A percentile compares a stretch with the other conserved stretches of the same genome.
These are phyloP conservation scores for Chrysolina americana DNA, from an alignment of 2,888 invertebrate genomes.

Conservation along the genomic window DNA sequence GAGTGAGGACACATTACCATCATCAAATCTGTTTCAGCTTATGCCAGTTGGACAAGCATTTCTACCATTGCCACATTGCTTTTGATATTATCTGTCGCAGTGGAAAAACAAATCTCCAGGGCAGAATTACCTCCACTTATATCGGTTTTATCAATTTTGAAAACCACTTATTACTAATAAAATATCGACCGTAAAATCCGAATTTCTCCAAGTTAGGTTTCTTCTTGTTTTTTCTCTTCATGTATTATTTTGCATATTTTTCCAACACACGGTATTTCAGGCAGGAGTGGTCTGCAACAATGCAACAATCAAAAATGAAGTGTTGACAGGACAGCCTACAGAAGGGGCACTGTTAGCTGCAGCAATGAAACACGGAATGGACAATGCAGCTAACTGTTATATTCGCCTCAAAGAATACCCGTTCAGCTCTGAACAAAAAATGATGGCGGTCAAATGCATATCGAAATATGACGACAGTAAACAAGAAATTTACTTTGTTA, in stretches of 20 bases:
- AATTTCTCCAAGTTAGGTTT: no score
- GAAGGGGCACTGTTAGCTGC: constrained; percentile 96
- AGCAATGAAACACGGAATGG: constrained; percentile 94
- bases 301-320: constrained; percentile 89
- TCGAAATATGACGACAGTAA: constrained; percentile 83
- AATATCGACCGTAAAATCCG: neutral
- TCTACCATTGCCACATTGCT: no score
- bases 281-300: constrained; percentile 95
- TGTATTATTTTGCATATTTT: constrained; percentile 17
- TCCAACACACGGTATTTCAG: constrained; percentile 64
- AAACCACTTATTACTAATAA: no score
- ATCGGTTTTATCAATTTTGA: no score
- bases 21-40: no score
- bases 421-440: constrained; percentile 97
- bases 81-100: no score
- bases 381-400: constrained; percentile 84
- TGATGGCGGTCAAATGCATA: constrained; percentile 97
- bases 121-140: no score
- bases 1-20: no score
- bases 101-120: no score
- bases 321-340: constrained; percentile 94
- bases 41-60: no score
- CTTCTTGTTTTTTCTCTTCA: neutral
- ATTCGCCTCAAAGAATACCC: constrained; percentile 94
- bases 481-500: constrained; percentile 90